These are phyloP conservation scores for Atta texana DNA, from an alignment of 1,140 invertebrate species.

Conservation along the genomic window DNA sequence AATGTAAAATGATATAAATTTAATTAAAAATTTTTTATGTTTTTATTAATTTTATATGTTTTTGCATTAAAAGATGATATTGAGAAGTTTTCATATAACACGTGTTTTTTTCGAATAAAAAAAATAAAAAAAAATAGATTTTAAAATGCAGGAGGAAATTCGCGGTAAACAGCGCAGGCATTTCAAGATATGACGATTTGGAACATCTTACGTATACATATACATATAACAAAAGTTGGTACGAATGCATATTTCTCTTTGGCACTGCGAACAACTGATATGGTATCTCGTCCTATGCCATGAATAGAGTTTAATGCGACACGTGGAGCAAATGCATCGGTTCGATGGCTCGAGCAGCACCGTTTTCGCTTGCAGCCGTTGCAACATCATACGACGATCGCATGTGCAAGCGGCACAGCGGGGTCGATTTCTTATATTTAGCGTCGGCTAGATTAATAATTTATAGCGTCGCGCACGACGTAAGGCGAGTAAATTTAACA, in stretches of 20 bases:
- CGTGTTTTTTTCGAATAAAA: neutral
- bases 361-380: conserved; percentile 21
- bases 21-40: neutral
- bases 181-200: neutral
- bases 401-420: neutral
- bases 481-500: conserved; percentile 11
- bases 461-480: conserved; percentile 7
- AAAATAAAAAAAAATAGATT: neutral
- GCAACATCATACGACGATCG: conserved; percentile 15
- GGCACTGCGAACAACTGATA: neutral
- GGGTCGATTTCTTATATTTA: conserved; percentile 47
- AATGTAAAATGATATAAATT: no score
- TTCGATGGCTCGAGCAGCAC: neutral
- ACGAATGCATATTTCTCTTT: neutral
- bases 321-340: conserved; percentile 35
- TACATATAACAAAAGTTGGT: neutral
- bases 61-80: neutral
- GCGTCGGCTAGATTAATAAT: conserved; percentile 39
- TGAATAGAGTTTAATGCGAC: conserved; percentile 48
- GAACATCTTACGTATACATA: neutral
- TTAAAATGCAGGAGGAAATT: neutral
- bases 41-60: neutral
- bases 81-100: neutral
- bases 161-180: no score
- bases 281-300: conserved; percentile 16